Conservation (phyloP, 2,113 vertebrate species). For the Pionites leucogaster region DNA sequence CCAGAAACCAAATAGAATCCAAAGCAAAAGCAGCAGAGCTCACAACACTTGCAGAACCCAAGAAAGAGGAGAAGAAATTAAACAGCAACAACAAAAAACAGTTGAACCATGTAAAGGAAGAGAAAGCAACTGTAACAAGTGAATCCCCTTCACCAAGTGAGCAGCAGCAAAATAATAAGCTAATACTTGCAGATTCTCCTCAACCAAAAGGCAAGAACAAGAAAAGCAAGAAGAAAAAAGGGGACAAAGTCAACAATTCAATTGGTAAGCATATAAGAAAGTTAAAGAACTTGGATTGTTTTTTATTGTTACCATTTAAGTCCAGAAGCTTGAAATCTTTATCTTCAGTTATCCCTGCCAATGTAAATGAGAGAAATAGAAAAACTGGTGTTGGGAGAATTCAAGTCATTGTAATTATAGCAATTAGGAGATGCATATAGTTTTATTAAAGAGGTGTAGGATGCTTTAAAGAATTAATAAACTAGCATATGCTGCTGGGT, state of each 20-base stretch:
- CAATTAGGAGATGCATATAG: background rate
- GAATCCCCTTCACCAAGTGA: constrained; percentile 73
- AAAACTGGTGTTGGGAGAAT: background rate
- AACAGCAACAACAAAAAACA: constrained; percentile 81
- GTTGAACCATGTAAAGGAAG: constrained; percentile 82
- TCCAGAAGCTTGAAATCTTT: background rate
- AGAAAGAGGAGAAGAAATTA: constrained; percentile 81
- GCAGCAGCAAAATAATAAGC: constrained; percentile 77
- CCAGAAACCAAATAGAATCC: constrained; percentile 71
- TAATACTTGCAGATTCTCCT: constrained; percentile 80
- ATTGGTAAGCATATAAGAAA: constrained; percentile 80
- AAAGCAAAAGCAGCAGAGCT: constrained; percentile 78
- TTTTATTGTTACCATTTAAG: background rate
- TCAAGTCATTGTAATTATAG: background rate
- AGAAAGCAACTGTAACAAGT: constrained; percentile 63
- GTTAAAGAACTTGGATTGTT: background rate
- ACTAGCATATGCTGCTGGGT: background rate
- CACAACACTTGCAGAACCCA: constrained; percentile 63
- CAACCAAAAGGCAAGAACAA: constrained; percentile 83
- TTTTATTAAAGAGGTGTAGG: background rate
- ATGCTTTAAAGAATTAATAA: background rate
- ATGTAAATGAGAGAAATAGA: background rate
- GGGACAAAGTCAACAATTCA: constrained; percentile 87
- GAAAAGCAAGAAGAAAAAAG: constrained; percentile 97
- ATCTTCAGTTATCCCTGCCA: background rate